Evolutionary conservation across 2,888 invertebrate genomes (phyloP).

Genomic region (Xestobium rufovillosum): DNA sequence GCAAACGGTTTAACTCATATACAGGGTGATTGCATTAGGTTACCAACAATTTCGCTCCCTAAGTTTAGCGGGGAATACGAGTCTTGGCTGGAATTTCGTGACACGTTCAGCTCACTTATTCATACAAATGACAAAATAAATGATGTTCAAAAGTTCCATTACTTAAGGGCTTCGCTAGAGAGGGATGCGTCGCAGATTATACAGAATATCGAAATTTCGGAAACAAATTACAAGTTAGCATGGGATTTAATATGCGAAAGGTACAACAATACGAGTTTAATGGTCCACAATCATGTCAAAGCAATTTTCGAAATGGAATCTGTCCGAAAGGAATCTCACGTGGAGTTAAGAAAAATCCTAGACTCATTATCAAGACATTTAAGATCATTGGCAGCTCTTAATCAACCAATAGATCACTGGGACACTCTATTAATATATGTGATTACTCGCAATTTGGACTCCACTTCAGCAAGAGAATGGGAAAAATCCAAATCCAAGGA

Average conservation of each 20-base stretch:
- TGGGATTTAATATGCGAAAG: constrained; percentile 19
- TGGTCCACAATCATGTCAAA: constrained; percentile 22
- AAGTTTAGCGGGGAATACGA: constrained; percentile 11
- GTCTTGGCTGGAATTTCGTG: constrained; percentile 13
- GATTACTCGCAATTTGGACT: constrained; percentile 20
- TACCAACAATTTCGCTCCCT: constrained; percentile 11
- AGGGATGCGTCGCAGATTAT: constrained; percentile 16
- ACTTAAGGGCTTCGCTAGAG: constrained; percentile 15
- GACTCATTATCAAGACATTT: constrained; percentile 24
- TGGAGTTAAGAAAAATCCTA: constrained; percentile 19
- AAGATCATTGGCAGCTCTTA: constrained; percentile 23
- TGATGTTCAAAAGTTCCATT: constrained; percentile 17
- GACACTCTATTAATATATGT: constrained; percentile 18
- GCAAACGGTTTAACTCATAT: too few species aligned
- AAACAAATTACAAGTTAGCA: constrained; percentile 15
- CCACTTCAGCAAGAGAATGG: constrained; percentile 22
- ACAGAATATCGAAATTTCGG: constrained; percentile 12
- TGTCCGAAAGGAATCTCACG: constrained; percentile 17
- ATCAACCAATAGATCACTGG: constrained; percentile 24
- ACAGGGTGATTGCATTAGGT: too few species aligned
- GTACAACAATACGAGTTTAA: constrained; percentile 22
- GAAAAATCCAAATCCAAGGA: constrained; percentile 3
- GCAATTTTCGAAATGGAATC: constrained; percentile 21
- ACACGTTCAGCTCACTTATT: constrained; percentile 15
- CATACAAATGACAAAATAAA: constrained; percentile 9